Percentiles rank a stretch among this genome's conserved stretches.
Conservation (phyloP, 2,888 invertebrate species). For the Margaritifera margaritifera region DNA sequence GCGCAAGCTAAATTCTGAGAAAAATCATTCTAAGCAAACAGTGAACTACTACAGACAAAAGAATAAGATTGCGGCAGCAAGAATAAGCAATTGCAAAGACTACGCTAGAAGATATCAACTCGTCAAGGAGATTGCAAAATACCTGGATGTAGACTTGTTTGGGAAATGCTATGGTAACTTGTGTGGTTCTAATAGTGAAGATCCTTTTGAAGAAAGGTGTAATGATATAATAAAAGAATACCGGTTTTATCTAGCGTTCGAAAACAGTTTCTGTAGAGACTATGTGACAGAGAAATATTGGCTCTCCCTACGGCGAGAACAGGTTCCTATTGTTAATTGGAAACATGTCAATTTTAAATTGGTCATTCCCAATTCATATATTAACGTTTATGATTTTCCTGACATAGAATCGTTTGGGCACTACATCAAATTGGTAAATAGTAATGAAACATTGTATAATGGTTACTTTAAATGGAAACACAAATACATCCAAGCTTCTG, state of each 20-base stretch:
- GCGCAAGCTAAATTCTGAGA: neutral
- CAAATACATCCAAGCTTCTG: no score
- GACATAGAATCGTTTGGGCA: slow-evolving; percentile 18
- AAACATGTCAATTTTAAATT: slow-evolving; percentile 11
- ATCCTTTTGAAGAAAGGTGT: slow-evolving; percentile 8
- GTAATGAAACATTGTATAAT: slow-evolving; percentile 20
- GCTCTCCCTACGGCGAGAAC: slow-evolving; percentile 13
- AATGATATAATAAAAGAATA: slow-evolving; percentile 8
- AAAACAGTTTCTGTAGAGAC: slow-evolving; percentile 22
- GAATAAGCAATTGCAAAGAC: slow-evolving; percentile 25
- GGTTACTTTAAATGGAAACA: slow-evolving; percentile 23
- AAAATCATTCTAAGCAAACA: neutral
- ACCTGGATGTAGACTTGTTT: slow-evolving; percentile 13
- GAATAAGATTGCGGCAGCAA: slow-evolving; percentile 5
- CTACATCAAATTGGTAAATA: slow-evolving; percentile 19
- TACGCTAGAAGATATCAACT: slow-evolving; percentile 20
- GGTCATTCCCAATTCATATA: slow-evolving; percentile 23
- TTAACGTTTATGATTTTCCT: slow-evolving; percentile 21
- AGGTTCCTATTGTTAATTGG: slow-evolving; percentile 25
- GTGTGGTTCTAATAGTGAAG: no score
- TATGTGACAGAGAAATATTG: slow-evolving; percentile 30
- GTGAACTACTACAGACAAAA: slow-evolving; percentile 5
- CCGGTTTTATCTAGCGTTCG: slow-evolving; percentile 25
- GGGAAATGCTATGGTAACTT: slow-evolving; percentile 14
- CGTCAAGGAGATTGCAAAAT: slow-evolving; percentile 10